These are phyloP conservation scores for Bryconaethiops microstoma DNA, from an alignment of 2,797 vertebrate genomes.

Conservation along the genomic window DNA sequence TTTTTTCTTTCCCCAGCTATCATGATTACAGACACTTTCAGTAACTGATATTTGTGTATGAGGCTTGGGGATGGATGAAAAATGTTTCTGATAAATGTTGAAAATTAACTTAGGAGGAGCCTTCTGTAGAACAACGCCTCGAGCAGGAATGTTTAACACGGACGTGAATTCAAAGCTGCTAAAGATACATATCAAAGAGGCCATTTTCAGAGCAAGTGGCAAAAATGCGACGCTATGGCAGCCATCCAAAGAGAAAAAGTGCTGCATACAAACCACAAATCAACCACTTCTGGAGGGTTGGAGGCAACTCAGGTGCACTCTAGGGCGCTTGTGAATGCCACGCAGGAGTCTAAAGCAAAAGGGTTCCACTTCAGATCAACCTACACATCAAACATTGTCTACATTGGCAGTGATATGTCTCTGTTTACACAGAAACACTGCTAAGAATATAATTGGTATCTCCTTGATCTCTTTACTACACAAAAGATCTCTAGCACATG, in stretches of 20 bases:
- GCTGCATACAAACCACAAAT: background rate
- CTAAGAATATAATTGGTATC: conserved; percentile 76
- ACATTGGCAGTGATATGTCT: conserved; percentile 68
- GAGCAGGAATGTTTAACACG: background rate
- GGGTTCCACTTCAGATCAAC: conserved; percentile 72
- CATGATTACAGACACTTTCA: background rate
- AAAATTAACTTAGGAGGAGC: background rate
- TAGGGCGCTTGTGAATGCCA: conserved; percentile 54
- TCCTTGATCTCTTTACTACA: conserved; percentile 68
- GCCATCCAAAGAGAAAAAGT: background rate
- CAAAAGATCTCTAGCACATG: conserved; percentile 74
- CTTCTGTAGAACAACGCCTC: background rate
- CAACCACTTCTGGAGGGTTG: background rate
- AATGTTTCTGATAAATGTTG: background rate
- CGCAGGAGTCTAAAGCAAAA: background rate
- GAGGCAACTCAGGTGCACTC: background rate
- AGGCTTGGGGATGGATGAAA: background rate
- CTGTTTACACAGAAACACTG: conserved; percentile 80
- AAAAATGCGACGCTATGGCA: conserved; percentile 7
- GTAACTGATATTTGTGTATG: background rate
- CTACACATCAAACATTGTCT: conserved; percentile 77
- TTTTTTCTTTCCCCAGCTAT: background rate
- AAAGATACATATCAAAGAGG: conserved; percentile 28
- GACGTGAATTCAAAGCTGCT: conserved; percentile 1
- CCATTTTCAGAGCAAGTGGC: conserved; percentile 8